These are phyloP conservation scores for Drosophila sechellia DNA, from an alignment of 1,140 invertebrate genomes.

Conservation along the genomic window DNA sequence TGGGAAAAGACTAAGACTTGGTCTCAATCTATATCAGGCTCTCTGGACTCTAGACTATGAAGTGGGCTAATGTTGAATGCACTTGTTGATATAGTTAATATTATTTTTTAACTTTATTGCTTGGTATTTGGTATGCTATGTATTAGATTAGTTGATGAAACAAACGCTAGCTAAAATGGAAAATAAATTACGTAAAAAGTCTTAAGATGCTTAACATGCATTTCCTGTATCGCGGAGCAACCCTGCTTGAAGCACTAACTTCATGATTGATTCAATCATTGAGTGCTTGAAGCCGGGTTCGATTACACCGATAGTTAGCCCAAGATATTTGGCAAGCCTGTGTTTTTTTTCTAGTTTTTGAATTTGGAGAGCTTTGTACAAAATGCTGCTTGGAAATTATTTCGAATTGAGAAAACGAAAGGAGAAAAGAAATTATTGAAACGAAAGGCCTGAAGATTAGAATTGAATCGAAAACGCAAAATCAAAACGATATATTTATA, in stretches of 20 bases:
- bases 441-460: constrained; percentile 32
- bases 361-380: constrained; percentile 49
- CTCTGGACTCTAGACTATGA: constrained; percentile 39
- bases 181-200: constrained; percentile 54
- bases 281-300: constrained; percentile 25
- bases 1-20: constrained; percentile 16
- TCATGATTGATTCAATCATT: constrained; percentile 7
- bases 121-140: constrained; percentile 47
- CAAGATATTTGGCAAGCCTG: constrained; percentile 34
- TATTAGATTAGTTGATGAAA: constrained; percentile 48
- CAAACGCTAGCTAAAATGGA: constrained; percentile 61
- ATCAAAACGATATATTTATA: constrained; percentile 50
- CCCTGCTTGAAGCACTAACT: constrained; percentile 30
- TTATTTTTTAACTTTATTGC: constrained; percentile 45
- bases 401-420: constrained; percentile 34
- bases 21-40: constrained; percentile 39
- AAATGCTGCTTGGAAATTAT: constrained; percentile 49
- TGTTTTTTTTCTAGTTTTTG: constrained; percentile 2
- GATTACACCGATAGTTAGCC: constrained; percentile 16
- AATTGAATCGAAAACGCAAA: constrained; percentile 53
- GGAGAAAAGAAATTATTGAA: constrained; percentile 39
- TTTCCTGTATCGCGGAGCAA: constrained; percentile 5
- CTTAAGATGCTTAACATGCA: constrained; percentile 56
- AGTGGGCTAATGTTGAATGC: constrained; percentile 53
- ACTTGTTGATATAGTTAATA: constrained; percentile 30